These are phyloP conservation scores for Xenopus borealis DNA, from an alignment of 2,113 vertebrate species.

Conservation along the genomic window DNA sequence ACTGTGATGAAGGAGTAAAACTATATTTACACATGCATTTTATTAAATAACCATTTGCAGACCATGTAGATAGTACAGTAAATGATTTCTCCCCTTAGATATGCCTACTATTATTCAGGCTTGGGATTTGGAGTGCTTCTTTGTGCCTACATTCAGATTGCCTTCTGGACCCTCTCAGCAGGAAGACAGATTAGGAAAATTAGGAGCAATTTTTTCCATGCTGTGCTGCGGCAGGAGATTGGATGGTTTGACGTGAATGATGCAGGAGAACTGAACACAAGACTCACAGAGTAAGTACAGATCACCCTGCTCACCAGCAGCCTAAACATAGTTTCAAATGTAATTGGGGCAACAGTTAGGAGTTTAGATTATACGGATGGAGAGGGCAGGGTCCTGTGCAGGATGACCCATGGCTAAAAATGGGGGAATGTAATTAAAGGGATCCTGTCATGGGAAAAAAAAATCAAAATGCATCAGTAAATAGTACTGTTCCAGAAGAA, in stretches of 20 bases:
- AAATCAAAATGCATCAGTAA: too few relatives aligned
- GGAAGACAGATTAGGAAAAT: constrained; percentile 84
- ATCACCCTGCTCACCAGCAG: not conserved
- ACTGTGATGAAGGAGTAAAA: too few relatives aligned
- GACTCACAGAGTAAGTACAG: constrained; percentile 85
- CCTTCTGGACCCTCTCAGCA: constrained; percentile 86
- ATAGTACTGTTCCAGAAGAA: too few relatives aligned
- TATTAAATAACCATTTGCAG: too few relatives aligned
- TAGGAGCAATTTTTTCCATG: constrained; percentile 83
- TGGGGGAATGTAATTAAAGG: too few relatives aligned
- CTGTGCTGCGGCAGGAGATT: constrained; percentile 88
- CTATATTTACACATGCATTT: too few relatives aligned
- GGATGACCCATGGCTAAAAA: too few relatives aligned
- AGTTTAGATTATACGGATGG: too few relatives aligned
- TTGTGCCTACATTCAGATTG: constrained; percentile 82
- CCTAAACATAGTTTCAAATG: not conserved
- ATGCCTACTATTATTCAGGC: constrained; percentile 83
- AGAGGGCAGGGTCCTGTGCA: too few relatives aligned
- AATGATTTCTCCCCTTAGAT: constrained; percentile 58
- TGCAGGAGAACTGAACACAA: constrained; percentile 85
- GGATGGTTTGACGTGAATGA: constrained; percentile 92
- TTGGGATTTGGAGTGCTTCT: constrained; percentile 77
- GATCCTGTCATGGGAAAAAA: too few relatives aligned
- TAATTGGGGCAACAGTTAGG: too few relatives aligned
- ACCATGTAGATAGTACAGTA: too few relatives aligned